Evolutionary conservation across 2,113 vertebrate genomes (phyloP), one percentile per base, ranked within the genome.

Genomic region (Notarius quadriscutis): DNA sequence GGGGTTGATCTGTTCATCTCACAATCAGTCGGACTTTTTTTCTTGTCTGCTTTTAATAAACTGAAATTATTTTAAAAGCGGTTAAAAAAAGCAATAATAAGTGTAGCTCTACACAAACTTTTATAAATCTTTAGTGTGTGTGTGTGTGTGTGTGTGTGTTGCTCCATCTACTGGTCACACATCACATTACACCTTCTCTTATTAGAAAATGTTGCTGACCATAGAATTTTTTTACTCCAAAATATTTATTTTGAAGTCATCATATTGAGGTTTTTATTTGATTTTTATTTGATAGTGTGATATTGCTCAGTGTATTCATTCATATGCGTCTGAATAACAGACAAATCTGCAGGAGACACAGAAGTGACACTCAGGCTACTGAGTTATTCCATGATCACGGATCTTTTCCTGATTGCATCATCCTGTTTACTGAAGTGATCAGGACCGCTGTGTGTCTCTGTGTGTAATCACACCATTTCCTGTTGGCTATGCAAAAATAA

Each of bases 91-190:
- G n/a, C n/a, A n/a, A 11, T 1, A 67, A 25, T 7, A 53, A 53
- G 0, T 10, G 1, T 53, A 50, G 6, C 69, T 50, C 20, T 75
- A 72, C 30, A 51, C 20, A 25, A 14, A 55, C 14, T 78, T 78
- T 14, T 55, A 55, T 55, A 17, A n/a, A 53, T 53, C 25, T 53
- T 55, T 53, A 27, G 65, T 74, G 71, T 74, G 71, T 48, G 71
- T 74, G n/a, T 48, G 80, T 53, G 15, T 51, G 41, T 65, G 81
- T 60, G 57, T 34, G 69, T 86, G 71, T 53, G 58, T 85, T 51
- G 63, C 84, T 60, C 90, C 90, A 84, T 69, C 90, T 91, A 48
- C 85, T 91, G 87, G 90, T 87, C 18, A 78, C 75, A 84, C 51
- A 3, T 34, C 41, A 30, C 53, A n/a, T 77, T 67, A 87, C 86